Conservation (phyloP, 1,140 invertebrate genomes). For the Asbolus verrucosus region DNA sequence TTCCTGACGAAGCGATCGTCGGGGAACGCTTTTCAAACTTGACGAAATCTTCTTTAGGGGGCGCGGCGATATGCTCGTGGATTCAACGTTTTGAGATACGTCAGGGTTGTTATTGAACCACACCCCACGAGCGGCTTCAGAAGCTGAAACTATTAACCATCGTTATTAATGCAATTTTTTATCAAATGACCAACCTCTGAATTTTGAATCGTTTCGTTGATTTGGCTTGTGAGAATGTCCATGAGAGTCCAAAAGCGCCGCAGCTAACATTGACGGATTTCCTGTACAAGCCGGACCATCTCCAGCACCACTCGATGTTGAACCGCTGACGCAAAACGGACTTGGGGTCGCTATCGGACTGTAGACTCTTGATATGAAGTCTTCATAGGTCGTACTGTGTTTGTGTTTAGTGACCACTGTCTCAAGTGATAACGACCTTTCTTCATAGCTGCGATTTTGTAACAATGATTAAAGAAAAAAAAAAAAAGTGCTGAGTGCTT, state of each 20-base stretch:
- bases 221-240: conserved; percentile 57
- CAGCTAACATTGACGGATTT: conserved; percentile 66
- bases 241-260: conserved; percentile 68
- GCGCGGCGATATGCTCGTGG: conserved; percentile 66
- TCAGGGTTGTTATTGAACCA: conserved; percentile 61
- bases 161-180: background rate
- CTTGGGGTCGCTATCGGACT: conserved; percentile 76
- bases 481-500: conserved; percentile 62
- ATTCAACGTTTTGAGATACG: conserved; percentile 59
- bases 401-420: conserved; percentile 91
- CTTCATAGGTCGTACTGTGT: conserved; percentile 91
- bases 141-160: conserved; percentile 52
- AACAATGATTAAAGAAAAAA: conserved; percentile 8
- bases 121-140: conserved; percentile 57
- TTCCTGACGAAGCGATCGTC: conserved; percentile 59
- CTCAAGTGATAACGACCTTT: conserved; percentile 87
- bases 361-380: conserved; percentile 88
- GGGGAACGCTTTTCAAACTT: conserved; percentile 66
- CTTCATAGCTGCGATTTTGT: conserved; percentile 86
- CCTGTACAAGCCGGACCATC: conserved; percentile 51
- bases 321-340: conserved; percentile 65
- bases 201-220: conserved; percentile 60
- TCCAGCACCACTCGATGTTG: conserved; percentile 47
- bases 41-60: conserved; percentile 67
- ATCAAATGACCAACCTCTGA: conserved; percentile 61